Evolutionary conservation across 2,888 invertebrate genomes (phyloP).

Genomic region (Podotricha telesiphe): DNA sequence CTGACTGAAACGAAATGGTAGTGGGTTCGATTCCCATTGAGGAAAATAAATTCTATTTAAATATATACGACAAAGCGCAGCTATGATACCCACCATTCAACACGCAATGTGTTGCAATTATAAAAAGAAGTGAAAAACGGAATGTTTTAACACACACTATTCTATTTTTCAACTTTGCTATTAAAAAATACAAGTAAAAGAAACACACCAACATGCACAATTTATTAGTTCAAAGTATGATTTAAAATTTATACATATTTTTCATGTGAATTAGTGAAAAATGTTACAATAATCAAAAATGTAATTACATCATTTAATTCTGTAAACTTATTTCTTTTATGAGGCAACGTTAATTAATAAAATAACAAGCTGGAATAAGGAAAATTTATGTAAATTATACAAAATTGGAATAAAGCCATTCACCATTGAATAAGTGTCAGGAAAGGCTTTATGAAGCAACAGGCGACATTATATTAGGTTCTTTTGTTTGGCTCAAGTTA

Average conservation of each 20-base stretch:
- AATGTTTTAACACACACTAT: no score
- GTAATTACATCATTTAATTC: not conserved
- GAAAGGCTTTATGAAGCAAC: conserved; percentile 43
- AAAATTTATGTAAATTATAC: conserved; percentile 27
- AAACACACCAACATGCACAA: no score
- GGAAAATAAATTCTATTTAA: no score
- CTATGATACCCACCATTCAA: not conserved
- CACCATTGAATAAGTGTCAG: conserved; percentile 40
- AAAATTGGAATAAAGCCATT: conserved; percentile 34
- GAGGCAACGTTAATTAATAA: conserved; percentile 13
- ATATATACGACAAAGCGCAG: not conserved
- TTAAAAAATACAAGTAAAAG: no score
- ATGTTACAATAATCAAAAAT: not conserved
- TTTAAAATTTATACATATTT: not conserved
- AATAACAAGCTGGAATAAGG: conserved; percentile 18
- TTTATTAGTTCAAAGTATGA: not conserved
- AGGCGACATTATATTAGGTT: conserved; percentile 42
- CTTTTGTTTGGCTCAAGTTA: conserved; percentile 28
- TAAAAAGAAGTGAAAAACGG: no score
- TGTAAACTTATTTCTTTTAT: conserved; percentile 8
- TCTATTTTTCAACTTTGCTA: no score
- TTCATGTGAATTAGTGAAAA: not conserved
- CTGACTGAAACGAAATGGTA: no score
- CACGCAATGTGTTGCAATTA: no score
- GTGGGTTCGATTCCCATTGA: no score